These are phyloP conservation scores for Microchirus variegatus DNA, from an alignment of 2,797 vertebrate species.

Conservation along the genomic window DNA sequence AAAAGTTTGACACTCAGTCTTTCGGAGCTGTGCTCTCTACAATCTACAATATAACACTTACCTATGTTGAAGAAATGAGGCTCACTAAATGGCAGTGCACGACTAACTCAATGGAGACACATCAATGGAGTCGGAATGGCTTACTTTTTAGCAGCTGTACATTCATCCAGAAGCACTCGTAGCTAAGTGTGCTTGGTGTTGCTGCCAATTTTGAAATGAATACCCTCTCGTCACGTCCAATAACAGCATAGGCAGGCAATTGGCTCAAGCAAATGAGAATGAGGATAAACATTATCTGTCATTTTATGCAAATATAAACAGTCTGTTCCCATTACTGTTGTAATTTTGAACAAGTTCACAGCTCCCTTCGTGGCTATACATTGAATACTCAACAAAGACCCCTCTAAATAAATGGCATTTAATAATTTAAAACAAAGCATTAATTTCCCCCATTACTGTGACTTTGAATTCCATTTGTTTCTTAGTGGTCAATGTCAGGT, in stretches of 20 bases:
- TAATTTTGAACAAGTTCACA: conserved; percentile 39
- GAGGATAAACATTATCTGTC: conserved; percentile 69
- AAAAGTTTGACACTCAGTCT: too few species aligned
- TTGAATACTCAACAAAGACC: conserved; percentile 35
- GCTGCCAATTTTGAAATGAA: conserved; percentile 77
- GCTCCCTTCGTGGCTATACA: conserved; percentile 26
- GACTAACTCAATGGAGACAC: conserved; percentile 36
- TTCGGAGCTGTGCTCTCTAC: too few species aligned
- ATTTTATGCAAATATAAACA: conserved; percentile 71
- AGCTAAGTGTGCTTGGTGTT: conserved; percentile 65
- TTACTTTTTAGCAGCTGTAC: conserved; percentile 72
- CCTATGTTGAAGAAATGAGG: conserved; percentile 42
- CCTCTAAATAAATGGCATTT: not conserved
- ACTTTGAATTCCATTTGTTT: conserved; percentile 36
- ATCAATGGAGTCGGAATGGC: conserved; percentile 52
- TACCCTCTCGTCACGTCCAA: conserved; percentile 65
- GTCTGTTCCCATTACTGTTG: conserved; percentile 53
- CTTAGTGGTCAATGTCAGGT: conserved; percentile 35
- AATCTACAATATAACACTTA: conserved; percentile 9
- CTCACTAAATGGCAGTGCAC: not conserved
- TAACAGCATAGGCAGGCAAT: conserved; percentile 65
- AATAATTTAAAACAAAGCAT: conserved; percentile 25
- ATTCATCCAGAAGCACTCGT: conserved; percentile 61
- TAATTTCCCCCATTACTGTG: conserved; percentile 15
- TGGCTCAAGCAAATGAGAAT: conserved; percentile 61